Evolutionary conservation across 1,140 invertebrate genomes (phyloP), one percentile per base, ranked within the genome.

Genomic region (Hydropsyche tenuis): DNA sequence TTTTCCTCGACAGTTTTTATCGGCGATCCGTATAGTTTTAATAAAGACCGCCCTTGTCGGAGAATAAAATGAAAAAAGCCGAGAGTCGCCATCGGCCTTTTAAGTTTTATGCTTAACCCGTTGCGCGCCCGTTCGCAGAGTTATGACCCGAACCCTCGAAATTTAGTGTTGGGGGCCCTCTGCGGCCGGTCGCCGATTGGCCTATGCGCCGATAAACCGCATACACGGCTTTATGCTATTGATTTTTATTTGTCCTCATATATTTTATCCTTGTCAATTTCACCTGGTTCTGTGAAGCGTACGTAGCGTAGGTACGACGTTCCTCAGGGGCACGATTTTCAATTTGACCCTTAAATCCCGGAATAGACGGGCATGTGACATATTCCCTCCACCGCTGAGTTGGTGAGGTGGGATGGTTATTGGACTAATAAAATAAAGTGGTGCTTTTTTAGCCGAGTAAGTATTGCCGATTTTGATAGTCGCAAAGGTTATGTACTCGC

Each of bases 231-330:
- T 60, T 60, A 60, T 60, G 56, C 56, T 60, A 60, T 60, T 25
- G 56, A 60, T 60, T 60, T 60, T 60, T 60, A 60, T 60, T 60
- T 60, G 56, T 60, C 56, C 56, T 23, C 56, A 23, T 60, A 60
- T 60, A 60, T 60, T 60, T 60, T 60, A 60, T 60, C 56, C 56
- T 60, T 60, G 56, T 60, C 56, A 60, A 60, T 60, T 60, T 60
- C 56, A 60, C 56, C 56, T 60, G 56, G 56, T 22, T 18, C 25
- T 25, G 56, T 25, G 56, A 23, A 60, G 23, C 23, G 56, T 22
- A 25, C 22, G 2, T 12, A 23, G 25, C 7, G 12, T 25, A 9
- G 30, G 30, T 37, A 4, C 30, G 30, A 37, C 30, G 3, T 37
- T 37, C 30, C 30, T n/a, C 3, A 37, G 30, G 30, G 30, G 3